A percentile compares a stretch with the other conserved stretches of the same genome.
phyloP scores from a whole-genome alignment of 2,888 invertebrate genomes.

The Drepanosiphum platanoidis region DNA sequence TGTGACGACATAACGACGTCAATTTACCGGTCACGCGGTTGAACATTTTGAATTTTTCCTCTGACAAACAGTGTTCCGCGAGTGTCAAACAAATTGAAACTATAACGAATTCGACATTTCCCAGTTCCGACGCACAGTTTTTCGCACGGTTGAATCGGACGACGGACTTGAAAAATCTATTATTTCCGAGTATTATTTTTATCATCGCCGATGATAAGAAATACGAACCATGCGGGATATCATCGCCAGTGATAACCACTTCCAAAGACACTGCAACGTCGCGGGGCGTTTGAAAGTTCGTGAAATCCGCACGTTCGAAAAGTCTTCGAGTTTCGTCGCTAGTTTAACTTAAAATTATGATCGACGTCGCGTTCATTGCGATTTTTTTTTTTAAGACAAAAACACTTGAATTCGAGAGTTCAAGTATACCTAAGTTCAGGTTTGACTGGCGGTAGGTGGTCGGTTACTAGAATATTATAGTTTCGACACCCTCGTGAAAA shows the following conservation, averaged over 20 bases:
- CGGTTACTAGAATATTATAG: too few relatives aligned
- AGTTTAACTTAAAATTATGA: too few relatives aligned
- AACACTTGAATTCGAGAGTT: too few relatives aligned
- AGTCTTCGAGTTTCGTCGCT: not conserved
- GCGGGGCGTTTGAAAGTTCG: not conserved
- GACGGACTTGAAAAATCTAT: too few relatives aligned
- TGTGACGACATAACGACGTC: not conserved
- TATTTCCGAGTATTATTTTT: too few relatives aligned
- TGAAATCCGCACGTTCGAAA: not conserved
- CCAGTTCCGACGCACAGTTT: not conserved
- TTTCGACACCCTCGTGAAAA: too few relatives aligned
- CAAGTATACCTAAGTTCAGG: too few relatives aligned
- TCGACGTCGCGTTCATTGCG: too few relatives aligned
- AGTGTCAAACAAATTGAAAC: too few relatives aligned
- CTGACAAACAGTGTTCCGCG: not conserved
- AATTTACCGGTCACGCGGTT: not conserved
- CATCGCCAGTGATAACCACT: not conserved
- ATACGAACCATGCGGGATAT: not conserved
- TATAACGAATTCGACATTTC: not conserved
- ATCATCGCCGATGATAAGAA: not conserved
- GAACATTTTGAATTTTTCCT: slow-evolving; percentile 14
- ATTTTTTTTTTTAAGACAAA: too few relatives aligned
- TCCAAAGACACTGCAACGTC: not conserved
- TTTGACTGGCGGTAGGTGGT: too few relatives aligned
- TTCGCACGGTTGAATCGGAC: not conserved